A percentile compares a stretch with the other conserved stretches of the same genome.
Evolutionary conservation across 2,113 vertebrate genomes (phyloP).

Genomic region (Macquaria australasica): DNA sequence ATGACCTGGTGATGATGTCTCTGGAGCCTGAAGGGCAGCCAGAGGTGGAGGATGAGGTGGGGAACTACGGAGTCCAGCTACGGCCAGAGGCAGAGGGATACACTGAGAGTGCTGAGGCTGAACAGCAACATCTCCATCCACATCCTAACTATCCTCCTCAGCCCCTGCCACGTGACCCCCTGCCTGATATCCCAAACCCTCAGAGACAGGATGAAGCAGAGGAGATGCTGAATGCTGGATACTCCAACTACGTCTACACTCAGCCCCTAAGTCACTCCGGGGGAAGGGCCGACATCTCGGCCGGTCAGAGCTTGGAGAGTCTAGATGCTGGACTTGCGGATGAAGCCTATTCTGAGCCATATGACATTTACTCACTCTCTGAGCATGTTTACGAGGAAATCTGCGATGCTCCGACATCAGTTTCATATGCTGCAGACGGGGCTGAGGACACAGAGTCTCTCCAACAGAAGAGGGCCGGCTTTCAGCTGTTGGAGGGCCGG

Average conservation of each 20-base stretch:
- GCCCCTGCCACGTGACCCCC: conserved; percentile 77
- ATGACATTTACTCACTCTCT: conserved; percentile 90
- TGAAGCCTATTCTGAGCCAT: conserved; percentile 92
- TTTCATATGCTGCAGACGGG: conserved; percentile 3
- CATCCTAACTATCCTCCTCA: conserved; percentile 80
- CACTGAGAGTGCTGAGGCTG: conserved; percentile 92
- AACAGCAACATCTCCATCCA: conserved; percentile 84
- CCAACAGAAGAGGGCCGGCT: conserved; percentile 77
- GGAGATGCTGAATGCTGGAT: conserved; percentile 89
- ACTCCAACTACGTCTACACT: conserved; percentile 92
- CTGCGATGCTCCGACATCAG: conserved; percentile 81
- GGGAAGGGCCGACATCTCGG: conserved; percentile 54
- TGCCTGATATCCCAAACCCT: conserved; percentile 84
- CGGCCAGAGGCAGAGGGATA: conserved; percentile 91
- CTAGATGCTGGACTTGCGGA: conserved; percentile 74
- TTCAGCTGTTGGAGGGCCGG: conserved; percentile 87
- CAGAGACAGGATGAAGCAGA: conserved; percentile 85
- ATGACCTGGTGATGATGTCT: conserved; percentile 80
- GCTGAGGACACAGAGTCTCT: conserved; percentile 71
- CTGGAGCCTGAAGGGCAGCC: conserved; percentile 75
- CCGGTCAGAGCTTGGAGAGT: conserved; percentile 36
- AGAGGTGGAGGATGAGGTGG: conserved; percentile 77
- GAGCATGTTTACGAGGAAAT: conserved; percentile 98
- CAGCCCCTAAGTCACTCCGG: conserved; percentile 83
- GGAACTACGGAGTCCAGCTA: conserved; percentile 69